Percentiles rank a stretch among this genome's conserved stretches.
Conservation (phyloP, 1,140 invertebrate species). For the Archivesica marissinica region DNA sequence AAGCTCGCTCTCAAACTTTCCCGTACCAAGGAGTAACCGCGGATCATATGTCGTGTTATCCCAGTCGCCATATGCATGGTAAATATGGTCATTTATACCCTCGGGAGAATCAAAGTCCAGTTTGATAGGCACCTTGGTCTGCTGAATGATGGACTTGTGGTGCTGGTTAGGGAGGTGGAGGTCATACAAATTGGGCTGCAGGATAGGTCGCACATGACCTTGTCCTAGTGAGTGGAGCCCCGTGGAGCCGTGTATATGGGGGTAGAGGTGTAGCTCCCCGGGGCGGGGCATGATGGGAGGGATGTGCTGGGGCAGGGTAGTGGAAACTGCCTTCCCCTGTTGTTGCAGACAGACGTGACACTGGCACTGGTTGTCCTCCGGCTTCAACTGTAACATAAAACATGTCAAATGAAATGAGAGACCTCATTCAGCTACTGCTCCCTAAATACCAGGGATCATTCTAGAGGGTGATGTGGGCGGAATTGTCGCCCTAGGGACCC, state of each 20-base stretch:
- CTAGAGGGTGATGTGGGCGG: too few relatives aligned
- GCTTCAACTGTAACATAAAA: constrained; percentile 65
- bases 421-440: background rate
- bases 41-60: constrained; percentile 77
- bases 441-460: too few relatives aligned
- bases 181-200: constrained; percentile 81
- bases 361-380: constrained; percentile 79
- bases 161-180: constrained; percentile 73
- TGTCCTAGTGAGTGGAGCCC: constrained; percentile 71
- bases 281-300: constrained; percentile 74
- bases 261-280: constrained; percentile 82
- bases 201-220: constrained; percentile 68
- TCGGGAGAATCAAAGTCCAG: constrained; percentile 78
- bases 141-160: constrained; percentile 71
- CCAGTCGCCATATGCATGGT: constrained; percentile 82
- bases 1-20: constrained; percentile 76
- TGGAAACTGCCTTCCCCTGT: constrained; percentile 78
- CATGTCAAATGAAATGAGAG: background rate
- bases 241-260: constrained; percentile 83
- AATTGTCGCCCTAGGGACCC: too few relatives aligned
- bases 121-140: constrained; percentile 74
- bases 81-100: constrained; percentile 80
- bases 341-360: constrained; percentile 82
- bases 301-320: constrained; percentile 77
- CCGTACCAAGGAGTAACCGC: constrained; percentile 61